phyloP scores from a whole-genome alignment of 2,888 invertebrate species.

The Polyploca ridens region DNA sequence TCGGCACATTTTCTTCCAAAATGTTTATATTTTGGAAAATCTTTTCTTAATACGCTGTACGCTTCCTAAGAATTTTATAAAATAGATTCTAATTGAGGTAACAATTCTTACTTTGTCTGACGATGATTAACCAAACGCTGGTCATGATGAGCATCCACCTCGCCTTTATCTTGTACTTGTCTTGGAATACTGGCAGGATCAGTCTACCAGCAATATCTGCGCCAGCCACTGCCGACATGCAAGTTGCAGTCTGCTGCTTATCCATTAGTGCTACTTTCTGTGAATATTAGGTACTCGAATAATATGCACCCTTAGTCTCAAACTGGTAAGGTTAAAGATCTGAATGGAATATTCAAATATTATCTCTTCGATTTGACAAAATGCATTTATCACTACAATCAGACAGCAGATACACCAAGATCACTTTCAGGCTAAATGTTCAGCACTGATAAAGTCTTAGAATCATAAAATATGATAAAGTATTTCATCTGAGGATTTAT shows the following conservation, averaged over 20 bases:
- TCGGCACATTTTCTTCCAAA: too few relatives aligned
- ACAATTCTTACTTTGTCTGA: conserved; percentile 81
- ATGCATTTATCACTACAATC: not conserved
- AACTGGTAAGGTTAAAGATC: too few relatives aligned
- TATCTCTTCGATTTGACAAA: not conserved
- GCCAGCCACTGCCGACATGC: conserved; percentile 88
- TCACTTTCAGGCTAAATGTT: not conserved
- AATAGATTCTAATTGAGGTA: conserved; percentile 16
- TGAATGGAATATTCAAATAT: not conserved
- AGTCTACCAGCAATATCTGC: conserved; percentile 88
- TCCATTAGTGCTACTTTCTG: conserved; percentile 70
- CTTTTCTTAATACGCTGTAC: too few relatives aligned
- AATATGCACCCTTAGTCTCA: not conserved
- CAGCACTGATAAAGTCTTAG: not conserved
- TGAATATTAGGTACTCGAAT: conserved; percentile 4
- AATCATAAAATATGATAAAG: not conserved
- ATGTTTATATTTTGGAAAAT: too few relatives aligned
- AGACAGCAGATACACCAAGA: not conserved
- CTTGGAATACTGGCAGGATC: conserved; percentile 86
- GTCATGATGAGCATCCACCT: conserved; percentile 87
- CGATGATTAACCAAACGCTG: conserved; percentile 82
- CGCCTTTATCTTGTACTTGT: conserved; percentile 85
- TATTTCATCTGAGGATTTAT: not conserved
- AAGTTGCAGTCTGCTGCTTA: conserved; percentile 85
- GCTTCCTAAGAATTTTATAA: too few relatives aligned